A percentile compares a stretch with the other conserved stretches of the same genome.
Evolutionary conservation across 2,797 vertebrate genomes (phyloP).

Genomic region (Channa striata): DNA sequence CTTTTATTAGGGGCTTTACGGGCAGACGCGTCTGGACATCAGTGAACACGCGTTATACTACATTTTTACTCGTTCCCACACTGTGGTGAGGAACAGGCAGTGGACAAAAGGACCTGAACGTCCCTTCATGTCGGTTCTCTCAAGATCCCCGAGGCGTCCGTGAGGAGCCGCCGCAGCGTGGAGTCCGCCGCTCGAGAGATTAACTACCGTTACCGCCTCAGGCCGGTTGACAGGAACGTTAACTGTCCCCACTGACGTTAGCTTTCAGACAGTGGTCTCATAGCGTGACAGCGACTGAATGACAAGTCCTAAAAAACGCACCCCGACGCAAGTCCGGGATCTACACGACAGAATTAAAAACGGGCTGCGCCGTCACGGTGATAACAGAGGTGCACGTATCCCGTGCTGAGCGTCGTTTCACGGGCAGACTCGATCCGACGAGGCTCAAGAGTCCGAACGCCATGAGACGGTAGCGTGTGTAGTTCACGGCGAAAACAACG

Average conservation of each 20-base stretch:
- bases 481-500: conserved; percentile 33
- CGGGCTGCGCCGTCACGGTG: conserved; percentile 1
- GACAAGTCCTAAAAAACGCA: conserved; percentile 12
- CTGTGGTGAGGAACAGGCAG: conserved; percentile 3
- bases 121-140: not conserved
- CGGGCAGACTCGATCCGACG: not conserved
- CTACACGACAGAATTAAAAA: not conserved
- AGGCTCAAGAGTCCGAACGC: conserved; percentile 14
- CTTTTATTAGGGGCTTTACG: not conserved
- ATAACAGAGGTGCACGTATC: not conserved
- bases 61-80: not conserved
- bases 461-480: conserved; percentile 27
- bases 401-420: not conserved
- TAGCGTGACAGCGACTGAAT: not conserved
- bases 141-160: conserved; percentile 6
- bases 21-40: not conserved
- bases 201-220: not conserved
- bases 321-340: not conserved
- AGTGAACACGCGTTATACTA: not conserved
- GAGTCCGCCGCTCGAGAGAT: not conserved
- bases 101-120: conserved; percentile 6
- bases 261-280: not conserved
- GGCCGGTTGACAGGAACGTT: not conserved
- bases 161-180: conserved; percentile 30
- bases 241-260: not conserved